Evolutionary conservation across 1,140 invertebrate genomes (phyloP).

Genomic region (Drosophila simulans): DNA sequence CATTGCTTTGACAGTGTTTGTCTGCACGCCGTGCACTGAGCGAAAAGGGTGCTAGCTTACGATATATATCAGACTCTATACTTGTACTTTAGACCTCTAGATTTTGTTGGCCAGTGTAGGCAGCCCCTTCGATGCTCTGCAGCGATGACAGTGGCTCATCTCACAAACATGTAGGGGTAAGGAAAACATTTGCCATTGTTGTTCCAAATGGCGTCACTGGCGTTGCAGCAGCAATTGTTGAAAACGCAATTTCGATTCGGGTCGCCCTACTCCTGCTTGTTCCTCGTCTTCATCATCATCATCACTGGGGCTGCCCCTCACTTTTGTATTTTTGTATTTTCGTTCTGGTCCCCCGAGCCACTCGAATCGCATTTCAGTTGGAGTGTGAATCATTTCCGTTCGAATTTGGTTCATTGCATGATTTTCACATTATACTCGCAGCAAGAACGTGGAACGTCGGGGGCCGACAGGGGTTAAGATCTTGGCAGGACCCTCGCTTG

Average conservation of each 20-base stretch:
- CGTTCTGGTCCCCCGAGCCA: constrained; percentile 6
- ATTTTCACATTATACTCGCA: constrained; percentile 66
- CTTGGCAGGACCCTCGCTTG: constrained; percentile 52
- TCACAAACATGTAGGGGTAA: constrained; percentile 37
- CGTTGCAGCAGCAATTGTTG: constrained; percentile 69
- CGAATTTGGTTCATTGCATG: constrained; percentile 82
- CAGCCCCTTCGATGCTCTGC: constrained; percentile 3
- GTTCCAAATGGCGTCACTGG: constrained; percentile 64
- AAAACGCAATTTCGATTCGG: constrained; percentile 72
- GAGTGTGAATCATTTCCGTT: constrained; percentile 82
- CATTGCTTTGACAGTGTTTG: constrained; percentile 43
- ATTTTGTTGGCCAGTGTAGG: neutral
- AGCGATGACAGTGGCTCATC: constrained; percentile 21
- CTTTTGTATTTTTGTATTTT: constrained; percentile 1
- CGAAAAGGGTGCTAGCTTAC: neutral
- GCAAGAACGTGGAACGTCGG: neutral
- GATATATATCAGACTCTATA: too few relatives aligned
- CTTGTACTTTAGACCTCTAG: too few relatives aligned
- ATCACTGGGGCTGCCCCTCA: constrained; percentile 5
- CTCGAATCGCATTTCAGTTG: constrained; percentile 62
- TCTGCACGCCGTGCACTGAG: constrained; percentile 1
- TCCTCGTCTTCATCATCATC: too few relatives aligned
- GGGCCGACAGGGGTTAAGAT: constrained; percentile 13
- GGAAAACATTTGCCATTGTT: constrained; percentile 48
- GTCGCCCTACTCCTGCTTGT: constrained; percentile 3